Evolutionary conservation across 2,888 invertebrate species (phyloP).

Genomic region (Pyrrhia umbra): DNA sequence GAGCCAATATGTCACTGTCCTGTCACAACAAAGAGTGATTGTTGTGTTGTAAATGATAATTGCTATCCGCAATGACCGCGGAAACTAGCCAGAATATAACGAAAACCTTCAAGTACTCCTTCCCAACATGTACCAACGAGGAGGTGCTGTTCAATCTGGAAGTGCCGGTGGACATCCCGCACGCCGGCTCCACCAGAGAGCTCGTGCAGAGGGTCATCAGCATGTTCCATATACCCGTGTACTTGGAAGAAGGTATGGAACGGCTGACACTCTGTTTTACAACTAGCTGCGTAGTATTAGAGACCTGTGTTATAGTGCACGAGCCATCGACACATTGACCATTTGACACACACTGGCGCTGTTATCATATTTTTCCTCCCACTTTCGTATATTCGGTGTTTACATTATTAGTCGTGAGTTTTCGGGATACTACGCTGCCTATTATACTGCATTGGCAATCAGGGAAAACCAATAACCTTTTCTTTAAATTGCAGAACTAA

Average conservation of each 20-base stretch:
- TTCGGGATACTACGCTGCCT: too few species aligned
- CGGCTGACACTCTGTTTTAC: too few species aligned
- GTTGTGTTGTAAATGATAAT: conserved; percentile 14
- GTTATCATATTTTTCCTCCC: conserved; percentile 20
- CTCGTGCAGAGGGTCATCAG: conserved; percentile 92
- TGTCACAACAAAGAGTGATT: neutral
- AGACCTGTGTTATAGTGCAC: too few species aligned
- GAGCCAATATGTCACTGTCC: neutral
- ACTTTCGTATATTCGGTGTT: conserved; percentile 7
- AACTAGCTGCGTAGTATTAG: too few species aligned
- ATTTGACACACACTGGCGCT: too few species aligned
- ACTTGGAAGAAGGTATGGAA: conserved; percentile 91
- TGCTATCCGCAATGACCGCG: conserved; percentile 74
- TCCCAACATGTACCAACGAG: conserved; percentile 90
- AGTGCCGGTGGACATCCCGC: conserved; percentile 91
- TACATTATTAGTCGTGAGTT: neutral
- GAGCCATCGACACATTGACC: too few species aligned
- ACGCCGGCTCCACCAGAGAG: conserved; percentile 90
- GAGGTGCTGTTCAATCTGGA: conserved; percentile 89
- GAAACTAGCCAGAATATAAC: conserved; percentile 73
- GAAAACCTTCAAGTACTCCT: conserved; percentile 87
- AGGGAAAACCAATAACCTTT: conserved; percentile 5
- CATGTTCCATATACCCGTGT: conserved; percentile 93
- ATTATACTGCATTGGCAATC: too few species aligned
- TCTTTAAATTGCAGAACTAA: conserved; percentile 85